Evolutionary conservation across 1,140 invertebrate species (phyloP).

Genomic region (Aphidius ervi): DNA sequence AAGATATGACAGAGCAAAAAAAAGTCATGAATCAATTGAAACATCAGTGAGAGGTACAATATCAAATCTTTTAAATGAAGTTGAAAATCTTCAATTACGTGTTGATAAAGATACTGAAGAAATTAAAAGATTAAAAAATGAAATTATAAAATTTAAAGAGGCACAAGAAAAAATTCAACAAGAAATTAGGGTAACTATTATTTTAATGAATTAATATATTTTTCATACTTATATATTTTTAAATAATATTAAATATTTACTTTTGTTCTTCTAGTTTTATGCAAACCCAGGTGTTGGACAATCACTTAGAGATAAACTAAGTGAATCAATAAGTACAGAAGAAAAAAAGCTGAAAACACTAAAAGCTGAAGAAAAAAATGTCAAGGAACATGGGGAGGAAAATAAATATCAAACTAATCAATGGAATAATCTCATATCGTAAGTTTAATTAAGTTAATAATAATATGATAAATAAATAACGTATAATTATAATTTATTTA

Average conservation of each 20-base stretch:
- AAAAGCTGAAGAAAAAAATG: constrained; percentile 59
- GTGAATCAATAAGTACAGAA: constrained; percentile 31
- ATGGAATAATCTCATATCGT: constrained; percentile 63
- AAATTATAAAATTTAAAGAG: constrained; percentile 34
- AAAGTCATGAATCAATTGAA: constrained; percentile 56
- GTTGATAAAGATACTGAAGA: constrained; percentile 38
- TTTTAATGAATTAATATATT: background rate
- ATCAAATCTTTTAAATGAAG: constrained; percentile 42
- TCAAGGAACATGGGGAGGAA: constrained; percentile 56
- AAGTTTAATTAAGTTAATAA: constrained; percentile 22
- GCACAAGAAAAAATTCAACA: constrained; percentile 36
- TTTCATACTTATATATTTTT: background rate
- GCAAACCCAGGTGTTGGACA: constrained; percentile 27
- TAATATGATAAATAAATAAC: background rate
- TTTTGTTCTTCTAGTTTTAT: constrained; percentile 23
- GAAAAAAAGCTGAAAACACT: constrained; percentile 42
- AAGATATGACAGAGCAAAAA: constrained; percentile 59
- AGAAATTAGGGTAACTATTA: constrained; percentile 34
- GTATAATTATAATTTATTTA: constrained; percentile 12
- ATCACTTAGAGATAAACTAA: constrained; percentile 38
- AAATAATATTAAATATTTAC: constrained; percentile 6
- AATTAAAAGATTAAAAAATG: constrained; percentile 26
- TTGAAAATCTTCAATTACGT: constrained; percentile 48
- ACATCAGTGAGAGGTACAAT: constrained; percentile 57
- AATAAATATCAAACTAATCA: constrained; percentile 62